A percentile compares a stretch with the other conserved stretches of the same genome.
phyloP scores from a whole-genome alignment of 2,888 invertebrate genomes.

The Chrysolina haemoptera region DNA sequence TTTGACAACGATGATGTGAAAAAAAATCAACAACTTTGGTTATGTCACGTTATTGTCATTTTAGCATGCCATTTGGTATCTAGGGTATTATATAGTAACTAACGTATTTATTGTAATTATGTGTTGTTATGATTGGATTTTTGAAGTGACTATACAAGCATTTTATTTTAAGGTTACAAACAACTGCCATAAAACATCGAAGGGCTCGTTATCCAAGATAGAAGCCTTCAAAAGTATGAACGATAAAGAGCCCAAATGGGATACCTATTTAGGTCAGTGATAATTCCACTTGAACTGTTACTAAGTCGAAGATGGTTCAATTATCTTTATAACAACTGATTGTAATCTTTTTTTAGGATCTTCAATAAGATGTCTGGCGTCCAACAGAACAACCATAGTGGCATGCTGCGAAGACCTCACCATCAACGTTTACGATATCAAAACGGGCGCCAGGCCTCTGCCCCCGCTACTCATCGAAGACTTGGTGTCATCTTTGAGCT shows the following conservation, averaged over 20 bases:
- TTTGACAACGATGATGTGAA: too few relatives aligned
- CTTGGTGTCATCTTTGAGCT: constrained; percentile 74
- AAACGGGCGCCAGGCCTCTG: constrained; percentile 69
- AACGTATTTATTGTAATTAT: too few relatives aligned
- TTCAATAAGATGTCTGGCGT: constrained; percentile 75
- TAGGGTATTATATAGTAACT: too few relatives aligned
- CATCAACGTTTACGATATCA: constrained; percentile 76
- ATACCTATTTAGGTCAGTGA: constrained; percentile 76
- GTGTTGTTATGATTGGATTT: too few relatives aligned
- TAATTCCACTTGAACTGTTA: background rate
- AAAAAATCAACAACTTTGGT: too few relatives aligned
- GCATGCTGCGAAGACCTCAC: constrained; percentile 80
- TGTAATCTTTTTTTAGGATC: constrained; percentile 69
- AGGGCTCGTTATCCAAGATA: constrained; percentile 74
- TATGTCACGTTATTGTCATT: too few relatives aligned
- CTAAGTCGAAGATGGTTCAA: background rate
- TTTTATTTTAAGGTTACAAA: constrained; percentile 62
- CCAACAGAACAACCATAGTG: constrained; percentile 75
- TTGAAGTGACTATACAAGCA: too few relatives aligned
- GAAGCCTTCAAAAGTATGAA: constrained; percentile 74
- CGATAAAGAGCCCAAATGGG: constrained; percentile 79
- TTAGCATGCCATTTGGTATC: too few relatives aligned
- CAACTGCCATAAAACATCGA: constrained; percentile 71
- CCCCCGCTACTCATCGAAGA: constrained; percentile 75
- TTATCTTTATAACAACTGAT: background rate